Evolutionary conservation across 2,113 vertebrate genomes (phyloP).

Genomic region (Callipepla californica): DNA sequence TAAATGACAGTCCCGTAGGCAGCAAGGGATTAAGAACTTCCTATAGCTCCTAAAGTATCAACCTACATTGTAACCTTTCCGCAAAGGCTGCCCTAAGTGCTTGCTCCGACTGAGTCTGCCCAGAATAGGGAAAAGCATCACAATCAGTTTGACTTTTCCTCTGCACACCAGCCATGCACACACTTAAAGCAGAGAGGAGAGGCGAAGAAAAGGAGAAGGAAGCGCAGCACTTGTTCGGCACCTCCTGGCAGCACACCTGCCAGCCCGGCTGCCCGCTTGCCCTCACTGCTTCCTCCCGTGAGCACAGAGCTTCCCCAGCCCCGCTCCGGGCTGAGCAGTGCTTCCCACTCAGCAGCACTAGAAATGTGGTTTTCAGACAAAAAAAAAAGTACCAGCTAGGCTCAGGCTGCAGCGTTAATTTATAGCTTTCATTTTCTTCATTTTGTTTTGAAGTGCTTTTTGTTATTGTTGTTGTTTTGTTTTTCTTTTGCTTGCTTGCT

Average conservation of each 20-base stretch:
- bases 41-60: constrained; percentile 12
- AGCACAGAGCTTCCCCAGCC: neutral
- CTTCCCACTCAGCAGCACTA: neutral
- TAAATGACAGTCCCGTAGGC: neutral
- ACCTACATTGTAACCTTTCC: neutral
- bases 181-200: neutral
- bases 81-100: neutral
- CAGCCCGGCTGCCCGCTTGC: accelerated
- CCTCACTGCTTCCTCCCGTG: neutral
- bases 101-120: neutral
- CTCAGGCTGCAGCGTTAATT: neutral
- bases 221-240: neutral
- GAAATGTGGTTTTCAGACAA: neutral
- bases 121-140: neutral
- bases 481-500: neutral
- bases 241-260: neutral
- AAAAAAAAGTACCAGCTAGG: neutral
- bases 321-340: neutral
- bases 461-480: neutral
- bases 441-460: neutral
- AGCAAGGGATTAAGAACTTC: constrained; percentile 46
- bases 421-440: neutral
- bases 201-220: neutral
- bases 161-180: neutral
- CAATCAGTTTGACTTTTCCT: neutral